These are phyloP conservation scores for Balanococcus diminutus DNA, from an alignment of 2,888 invertebrate species.

Conservation along the genomic window DNA sequence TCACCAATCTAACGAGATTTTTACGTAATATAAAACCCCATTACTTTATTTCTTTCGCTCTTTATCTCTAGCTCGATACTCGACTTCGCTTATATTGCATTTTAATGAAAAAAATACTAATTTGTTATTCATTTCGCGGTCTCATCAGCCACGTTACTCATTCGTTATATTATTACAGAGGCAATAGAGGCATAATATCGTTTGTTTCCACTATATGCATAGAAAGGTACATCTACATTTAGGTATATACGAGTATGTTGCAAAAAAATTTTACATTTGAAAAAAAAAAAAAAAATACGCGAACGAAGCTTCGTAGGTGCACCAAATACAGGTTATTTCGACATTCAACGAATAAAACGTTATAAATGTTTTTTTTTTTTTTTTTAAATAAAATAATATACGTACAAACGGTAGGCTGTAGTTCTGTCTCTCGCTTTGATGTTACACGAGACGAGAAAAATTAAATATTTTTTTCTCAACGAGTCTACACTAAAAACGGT, in stretches of 20 bases:
- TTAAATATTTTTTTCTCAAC: background rate
- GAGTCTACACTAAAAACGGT: background rate
- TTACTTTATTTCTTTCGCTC: background rate
- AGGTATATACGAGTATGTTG: background rate
- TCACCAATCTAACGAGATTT: background rate
- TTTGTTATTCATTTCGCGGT: background rate
- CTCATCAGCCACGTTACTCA: background rate
- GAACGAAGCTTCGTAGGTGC: background rate
- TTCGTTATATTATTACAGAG: background rate
- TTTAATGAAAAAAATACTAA: constrained; percentile 8
- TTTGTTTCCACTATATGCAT: no score
- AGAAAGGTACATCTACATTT: background rate
- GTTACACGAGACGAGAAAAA: background rate
- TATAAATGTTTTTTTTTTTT: background rate
- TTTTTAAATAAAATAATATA: background rate
- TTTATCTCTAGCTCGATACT: background rate
- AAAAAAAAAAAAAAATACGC: background rate
- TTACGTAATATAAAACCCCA: background rate
- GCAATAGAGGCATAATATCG: background rate
- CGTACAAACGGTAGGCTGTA: background rate
- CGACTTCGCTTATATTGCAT: background rate
- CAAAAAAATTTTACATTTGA: background rate
- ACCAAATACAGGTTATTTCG: background rate
- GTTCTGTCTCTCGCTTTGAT: background rate
- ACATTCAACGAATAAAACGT: background rate